phyloP scores from a whole-genome alignment of 1,140 invertebrate species.

The Cydia splendana region DNA sequence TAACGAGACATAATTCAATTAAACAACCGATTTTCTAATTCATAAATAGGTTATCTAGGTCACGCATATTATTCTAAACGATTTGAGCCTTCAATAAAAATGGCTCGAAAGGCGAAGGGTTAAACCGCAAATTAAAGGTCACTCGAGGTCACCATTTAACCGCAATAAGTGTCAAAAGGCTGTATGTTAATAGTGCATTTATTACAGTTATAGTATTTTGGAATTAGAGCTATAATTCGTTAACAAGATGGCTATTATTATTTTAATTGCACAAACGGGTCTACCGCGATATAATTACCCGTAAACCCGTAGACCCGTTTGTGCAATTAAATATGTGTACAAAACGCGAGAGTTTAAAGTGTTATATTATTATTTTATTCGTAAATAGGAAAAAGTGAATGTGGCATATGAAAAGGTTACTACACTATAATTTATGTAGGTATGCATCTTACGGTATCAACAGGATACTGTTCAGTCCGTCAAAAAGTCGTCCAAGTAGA shows the following conservation, averaged over 20 bases:
- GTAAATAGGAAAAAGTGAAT: neutral
- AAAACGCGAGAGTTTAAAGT: too few relatives aligned
- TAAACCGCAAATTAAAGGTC: constrained; percentile 1
- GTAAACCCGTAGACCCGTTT: too few relatives aligned
- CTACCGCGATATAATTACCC: too few relatives aligned
- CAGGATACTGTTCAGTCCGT: too few relatives aligned
- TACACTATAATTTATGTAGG: too few relatives aligned
- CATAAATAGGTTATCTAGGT: neutral
- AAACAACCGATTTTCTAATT: neutral
- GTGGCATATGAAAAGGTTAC: neutral
- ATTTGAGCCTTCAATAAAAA: neutral
- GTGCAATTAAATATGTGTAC: too few relatives aligned
- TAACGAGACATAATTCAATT: too few relatives aligned
- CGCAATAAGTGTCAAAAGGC: neutral
- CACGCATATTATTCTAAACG: neutral
- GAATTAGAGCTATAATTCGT: neutral
- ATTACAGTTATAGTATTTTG: neutral
- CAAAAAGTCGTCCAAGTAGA: too few relatives aligned
- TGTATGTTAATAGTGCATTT: neutral
- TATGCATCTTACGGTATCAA: too few relatives aligned
- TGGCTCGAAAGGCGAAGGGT: neutral
- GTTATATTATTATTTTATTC: too few relatives aligned
- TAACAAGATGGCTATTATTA: neutral
- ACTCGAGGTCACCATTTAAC: neutral
- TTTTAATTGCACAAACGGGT: too few relatives aligned